Evolutionary conservation across 2,888 invertebrate genomes (phyloP).

Genomic region (Anticlea derivata): DNA sequence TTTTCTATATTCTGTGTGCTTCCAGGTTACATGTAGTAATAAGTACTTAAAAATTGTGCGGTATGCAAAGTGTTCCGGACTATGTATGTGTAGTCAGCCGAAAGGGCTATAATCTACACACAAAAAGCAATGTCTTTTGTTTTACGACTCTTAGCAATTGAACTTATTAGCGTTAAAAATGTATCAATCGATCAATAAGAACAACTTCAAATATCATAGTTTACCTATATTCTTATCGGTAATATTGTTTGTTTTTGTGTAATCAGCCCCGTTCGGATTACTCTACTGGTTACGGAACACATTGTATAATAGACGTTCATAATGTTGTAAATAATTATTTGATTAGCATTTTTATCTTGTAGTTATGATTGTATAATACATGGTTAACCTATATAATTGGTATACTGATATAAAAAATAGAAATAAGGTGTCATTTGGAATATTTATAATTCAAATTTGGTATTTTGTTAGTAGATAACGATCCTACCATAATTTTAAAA

Average conservation of each 20-base stretch:
- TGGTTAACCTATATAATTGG: conserved; percentile 36
- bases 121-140: too few relatives aligned
- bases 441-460: neutral
- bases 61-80: too few relatives aligned
- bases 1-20: conserved; percentile 77
- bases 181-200: too few relatives aligned
- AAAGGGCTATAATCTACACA: too few relatives aligned
- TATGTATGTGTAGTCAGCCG: too few relatives aligned
- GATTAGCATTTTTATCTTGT: conserved; percentile 76
- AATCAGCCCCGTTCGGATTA: too few relatives aligned
- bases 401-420: conserved; percentile 39
- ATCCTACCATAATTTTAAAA: neutral
- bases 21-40: conserved; percentile 73
- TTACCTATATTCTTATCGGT: too few relatives aligned
- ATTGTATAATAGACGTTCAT: conserved; percentile 47
- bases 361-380: conserved; percentile 44
- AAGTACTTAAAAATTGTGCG: conserved; percentile 41
- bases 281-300: too few relatives aligned
- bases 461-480: conserved; percentile 4
- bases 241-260: too few relatives aligned
- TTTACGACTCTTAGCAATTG: too few relatives aligned
- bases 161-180: too few relatives aligned
- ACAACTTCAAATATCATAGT: too few relatives aligned
- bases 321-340: conserved; percentile 70
- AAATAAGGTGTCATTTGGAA: conserved; percentile 3